Conservation (phyloP, 1,140 invertebrate species). For the Ctenoplectra terminalis region DNA sequence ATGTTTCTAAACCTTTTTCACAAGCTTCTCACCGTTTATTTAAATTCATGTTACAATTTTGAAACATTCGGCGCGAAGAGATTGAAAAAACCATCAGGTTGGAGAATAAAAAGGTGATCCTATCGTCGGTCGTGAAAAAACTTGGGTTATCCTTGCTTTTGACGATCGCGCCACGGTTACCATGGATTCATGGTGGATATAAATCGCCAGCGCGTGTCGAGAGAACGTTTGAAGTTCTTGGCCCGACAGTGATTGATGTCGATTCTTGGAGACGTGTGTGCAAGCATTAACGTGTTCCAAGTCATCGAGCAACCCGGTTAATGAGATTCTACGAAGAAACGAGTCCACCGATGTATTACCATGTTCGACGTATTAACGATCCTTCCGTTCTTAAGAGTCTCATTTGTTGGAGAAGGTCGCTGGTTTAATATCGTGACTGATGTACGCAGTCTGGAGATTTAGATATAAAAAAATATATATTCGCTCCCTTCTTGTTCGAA, state of each 20-base stretch:
- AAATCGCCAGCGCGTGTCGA: slow-evolving; percentile 40
- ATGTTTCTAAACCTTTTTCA: not conserved
- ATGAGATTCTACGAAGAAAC: slow-evolving; percentile 49
- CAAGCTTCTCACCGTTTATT: not conserved
- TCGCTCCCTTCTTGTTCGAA: too few relatives aligned
- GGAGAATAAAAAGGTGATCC: not conserved
- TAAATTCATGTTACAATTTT: not conserved
- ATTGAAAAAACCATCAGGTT: not conserved
- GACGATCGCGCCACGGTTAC: not conserved
- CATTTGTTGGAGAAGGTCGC: slow-evolving; percentile 1
- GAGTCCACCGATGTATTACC: slow-evolving; percentile 7
- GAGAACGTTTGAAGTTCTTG: slow-evolving; percentile 36
- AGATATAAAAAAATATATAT: not conserved
- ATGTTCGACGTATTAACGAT: slow-evolving; percentile 25
- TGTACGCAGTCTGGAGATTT: not conserved
- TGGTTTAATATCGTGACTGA: not conserved
- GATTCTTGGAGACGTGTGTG: slow-evolving; percentile 39
- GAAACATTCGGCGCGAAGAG: not conserved
- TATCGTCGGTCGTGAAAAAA: not conserved
- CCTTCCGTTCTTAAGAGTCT: slow-evolving; percentile 18
- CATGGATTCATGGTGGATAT: slow-evolving; percentile 12
- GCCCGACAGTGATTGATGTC: slow-evolving; percentile 60
- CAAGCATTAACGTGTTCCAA: slow-evolving; percentile 53
- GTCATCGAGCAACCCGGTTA: slow-evolving; percentile 54
- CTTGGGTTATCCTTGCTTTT: not conserved